Evolutionary conservation across 2,113 vertebrate species (phyloP).

Genomic region (Melanerpes formicivorus): DNA sequence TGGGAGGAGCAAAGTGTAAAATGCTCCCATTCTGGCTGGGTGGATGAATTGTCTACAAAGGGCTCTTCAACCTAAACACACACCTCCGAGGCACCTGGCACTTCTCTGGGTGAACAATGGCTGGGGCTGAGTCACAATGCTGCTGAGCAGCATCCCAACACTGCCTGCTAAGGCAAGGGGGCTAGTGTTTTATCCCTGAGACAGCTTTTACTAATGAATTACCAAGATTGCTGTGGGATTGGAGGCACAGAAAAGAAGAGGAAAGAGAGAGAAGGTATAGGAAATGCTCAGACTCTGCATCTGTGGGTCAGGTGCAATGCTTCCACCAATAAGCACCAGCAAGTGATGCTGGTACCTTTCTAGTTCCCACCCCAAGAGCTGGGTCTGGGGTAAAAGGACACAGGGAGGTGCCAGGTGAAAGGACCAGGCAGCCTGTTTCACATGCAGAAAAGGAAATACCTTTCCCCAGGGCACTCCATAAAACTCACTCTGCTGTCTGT

Average conservation of each 20-base stretch:
- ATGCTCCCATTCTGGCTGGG: rapidly evolving
- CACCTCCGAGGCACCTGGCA: neutral
- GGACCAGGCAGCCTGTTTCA: neutral
- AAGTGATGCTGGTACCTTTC: neutral
- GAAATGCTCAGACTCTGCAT: rapidly evolving
- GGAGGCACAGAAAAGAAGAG: neutral
- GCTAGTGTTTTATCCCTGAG: neutral
- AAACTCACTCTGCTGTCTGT: neutral
- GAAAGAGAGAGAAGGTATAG: neutral
- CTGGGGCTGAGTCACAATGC: neutral
- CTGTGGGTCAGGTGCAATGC: neutral
- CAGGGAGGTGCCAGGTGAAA: neutral
- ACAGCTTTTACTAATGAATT: neutral
- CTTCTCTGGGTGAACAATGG: neutral
- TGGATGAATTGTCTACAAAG: neutral
- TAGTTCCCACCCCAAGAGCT: neutral
- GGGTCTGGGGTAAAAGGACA: neutral
- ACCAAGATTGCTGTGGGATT: neutral
- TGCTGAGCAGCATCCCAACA: neutral
- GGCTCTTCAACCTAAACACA: neutral
- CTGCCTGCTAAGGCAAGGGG: neutral
- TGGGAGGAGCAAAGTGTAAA: neutral
- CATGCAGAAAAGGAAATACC: neutral
- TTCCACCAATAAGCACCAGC: neutral
- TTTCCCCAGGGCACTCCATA: neutral